phyloP scores from a whole-genome alignment of 1,140 invertebrate species.

The Hermetia illucens region DNA sequence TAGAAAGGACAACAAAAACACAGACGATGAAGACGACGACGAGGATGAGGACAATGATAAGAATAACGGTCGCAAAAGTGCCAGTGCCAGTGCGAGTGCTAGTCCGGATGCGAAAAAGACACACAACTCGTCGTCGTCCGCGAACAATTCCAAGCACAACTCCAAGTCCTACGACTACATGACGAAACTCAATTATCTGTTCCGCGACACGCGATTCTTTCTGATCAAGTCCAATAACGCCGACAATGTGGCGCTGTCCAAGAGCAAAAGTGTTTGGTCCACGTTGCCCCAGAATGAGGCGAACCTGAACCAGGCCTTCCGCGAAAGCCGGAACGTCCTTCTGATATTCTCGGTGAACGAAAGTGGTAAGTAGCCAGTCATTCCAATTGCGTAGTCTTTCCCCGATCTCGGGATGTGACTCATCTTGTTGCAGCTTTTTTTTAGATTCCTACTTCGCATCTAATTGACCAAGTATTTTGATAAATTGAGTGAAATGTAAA shows the following conservation, averaged over 20 bases:
- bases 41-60: constrained; percentile 18
- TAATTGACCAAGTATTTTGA: too few species aligned
- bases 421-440: too few species aligned
- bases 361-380: constrained; percentile 46
- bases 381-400: neutral
- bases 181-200: constrained; percentile 86
- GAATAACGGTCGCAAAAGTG: constrained; percentile 17
- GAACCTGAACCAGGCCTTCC: constrained; percentile 87
- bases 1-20: constrained; percentile 4
- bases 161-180: constrained; percentile 68
- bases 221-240: constrained; percentile 96
- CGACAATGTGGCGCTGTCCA: constrained; percentile 89
- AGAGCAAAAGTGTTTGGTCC: constrained; percentile 94
- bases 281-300: constrained; percentile 94
- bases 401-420: too few species aligned
- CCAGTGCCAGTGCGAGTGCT: constrained; percentile 19
- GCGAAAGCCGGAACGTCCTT: constrained; percentile 84
- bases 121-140: constrained; percentile 4
- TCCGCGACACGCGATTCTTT: constrained; percentile 90
- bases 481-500: too few species aligned
- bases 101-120: constrained; percentile 19
- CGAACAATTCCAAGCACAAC: constrained; percentile 17
- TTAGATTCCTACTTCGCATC: too few species aligned
- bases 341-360: constrained; percentile 96
- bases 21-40: constrained; percentile 18